phyloP scores from a whole-genome alignment of 2,888 invertebrate species.

The Lasioglossum leucozonium region DNA sequence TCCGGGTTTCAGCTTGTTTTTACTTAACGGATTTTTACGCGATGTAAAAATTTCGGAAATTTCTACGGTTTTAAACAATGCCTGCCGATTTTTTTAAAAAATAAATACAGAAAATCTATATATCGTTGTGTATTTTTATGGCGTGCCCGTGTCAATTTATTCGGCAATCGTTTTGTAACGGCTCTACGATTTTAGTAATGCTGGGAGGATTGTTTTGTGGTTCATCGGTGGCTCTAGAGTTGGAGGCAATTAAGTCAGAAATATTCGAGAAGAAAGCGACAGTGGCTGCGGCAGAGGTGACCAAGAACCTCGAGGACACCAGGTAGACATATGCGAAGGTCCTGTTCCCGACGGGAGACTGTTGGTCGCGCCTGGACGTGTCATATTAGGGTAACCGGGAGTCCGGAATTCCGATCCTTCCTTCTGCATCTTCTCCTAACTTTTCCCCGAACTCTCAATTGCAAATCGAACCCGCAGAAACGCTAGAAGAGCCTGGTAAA shows the following conservation, averaged over 20 bases:
- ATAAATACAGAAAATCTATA: neutral
- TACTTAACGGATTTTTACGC: too few species aligned
- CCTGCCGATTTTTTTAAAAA: too few species aligned
- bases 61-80: too few species aligned
- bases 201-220: neutral
- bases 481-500: neutral
- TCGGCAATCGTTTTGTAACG: neutral
- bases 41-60: too few species aligned
- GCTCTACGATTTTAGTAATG: neutral
- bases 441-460: neutral
- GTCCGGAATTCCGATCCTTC: slow-evolving; percentile 54
- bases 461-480: neutral
- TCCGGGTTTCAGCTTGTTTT: too few species aligned
- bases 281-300: neutral
- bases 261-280: neutral
- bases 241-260: neutral
- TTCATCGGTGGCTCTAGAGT: neutral
- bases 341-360: slow-evolving; percentile 67
- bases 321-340: slow-evolving; percentile 60
- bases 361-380: slow-evolving; percentile 63
- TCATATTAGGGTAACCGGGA: slow-evolving; percentile 73
- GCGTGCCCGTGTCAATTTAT: too few species aligned
- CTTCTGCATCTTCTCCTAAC: neutral
- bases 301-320: slow-evolving; percentile 16
- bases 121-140: too few species aligned